These are phyloP conservation scores for Asbolus verrucosus DNA, from an alignment of 1,140 invertebrate genomes.

Conservation along the genomic window DNA sequence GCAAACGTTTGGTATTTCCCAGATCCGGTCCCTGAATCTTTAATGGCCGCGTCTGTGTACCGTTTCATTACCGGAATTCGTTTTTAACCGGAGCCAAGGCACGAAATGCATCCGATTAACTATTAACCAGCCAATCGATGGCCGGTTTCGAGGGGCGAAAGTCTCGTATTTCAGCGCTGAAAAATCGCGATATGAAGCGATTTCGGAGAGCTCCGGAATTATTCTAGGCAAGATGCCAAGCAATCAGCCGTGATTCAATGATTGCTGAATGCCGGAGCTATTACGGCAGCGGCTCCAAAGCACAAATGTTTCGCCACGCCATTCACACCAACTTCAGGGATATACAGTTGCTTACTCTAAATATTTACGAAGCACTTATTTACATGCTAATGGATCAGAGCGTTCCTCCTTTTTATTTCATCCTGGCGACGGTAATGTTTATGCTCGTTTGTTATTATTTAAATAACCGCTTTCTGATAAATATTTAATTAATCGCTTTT, in stretches of 20 bases:
- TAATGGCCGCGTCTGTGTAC: constrained; percentile 1
- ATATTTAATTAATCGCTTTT: constrained; percentile 19
- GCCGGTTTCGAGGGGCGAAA: too few species aligned
- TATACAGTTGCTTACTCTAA: background rate
- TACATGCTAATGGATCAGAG: background rate
- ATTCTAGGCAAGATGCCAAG: constrained; percentile 6
- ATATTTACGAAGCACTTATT: constrained; percentile 20
- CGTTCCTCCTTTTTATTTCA: background rate
- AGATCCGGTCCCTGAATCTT: constrained; percentile 4
- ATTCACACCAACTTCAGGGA: background rate
- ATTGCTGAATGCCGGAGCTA: background rate
- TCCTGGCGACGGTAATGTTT: constrained; percentile 3
- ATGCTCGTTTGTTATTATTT: constrained; percentile 2
- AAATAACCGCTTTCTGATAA: background rate
- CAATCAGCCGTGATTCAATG: background rate
- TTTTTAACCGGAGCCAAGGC: background rate
- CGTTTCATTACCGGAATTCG: background rate
- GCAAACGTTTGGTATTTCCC: constrained; percentile 35
- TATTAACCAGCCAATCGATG: background rate
- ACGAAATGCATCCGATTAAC: constrained; percentile 18
- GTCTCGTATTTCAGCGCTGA: too few species aligned
- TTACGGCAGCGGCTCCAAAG: background rate
- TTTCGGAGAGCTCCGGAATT: background rate
- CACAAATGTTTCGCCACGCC: background rate
- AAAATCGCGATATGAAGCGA: background rate